Base-by-base conservation (phyloP, 2,797 vertebrate genomes). In the Pristis pectinata region DNA sequence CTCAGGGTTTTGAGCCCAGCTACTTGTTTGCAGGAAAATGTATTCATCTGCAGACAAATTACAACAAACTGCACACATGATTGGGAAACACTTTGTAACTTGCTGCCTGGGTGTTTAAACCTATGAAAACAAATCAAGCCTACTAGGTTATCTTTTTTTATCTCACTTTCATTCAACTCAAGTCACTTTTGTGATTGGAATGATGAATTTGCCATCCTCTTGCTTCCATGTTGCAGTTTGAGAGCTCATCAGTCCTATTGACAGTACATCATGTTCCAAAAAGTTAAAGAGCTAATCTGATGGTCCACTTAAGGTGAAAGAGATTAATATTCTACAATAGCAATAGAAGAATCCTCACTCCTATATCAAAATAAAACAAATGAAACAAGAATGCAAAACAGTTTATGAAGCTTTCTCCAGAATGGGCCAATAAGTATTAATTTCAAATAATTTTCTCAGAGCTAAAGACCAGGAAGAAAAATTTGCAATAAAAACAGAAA, bases 61-160 rank as follows among this genome's bases (percentile, higher is more conserved):
- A 4, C n/a, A 92, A 15, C 19, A 17, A 59, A 87, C 85, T 61
- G 34, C 85, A n/a, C 85, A 61, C 9, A 87, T 64, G 91, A 93
- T 30, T 72, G 91, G 19, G 22, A 13, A 92, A 93, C 70, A 64
- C 61, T 93, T 93, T 93, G 91, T 30, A 44, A 93, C 64, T 93
- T 22, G 22, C 34, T 37, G 37, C 91, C 37, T 3, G 27, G 64
- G 70, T 49, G 24, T 93, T 93, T 44, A 70, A 93, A 93, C n/a
- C 91, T 24, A 72, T 72, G 64, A 93, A 72, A 93, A 72, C 91
- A 93, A 93, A 93, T 93, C 67, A 72, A 72, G 56, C 91, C 7
- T 27, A 67, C 11, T 9, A 72, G 61, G 67, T 93, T 72, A 72
- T 93, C 7, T 72, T 49, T 93, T 67, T 72, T 70, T 72, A 72